Conservation (phyloP, 2,888 invertebrate species). For the Odiellus spinosus region DNA sequence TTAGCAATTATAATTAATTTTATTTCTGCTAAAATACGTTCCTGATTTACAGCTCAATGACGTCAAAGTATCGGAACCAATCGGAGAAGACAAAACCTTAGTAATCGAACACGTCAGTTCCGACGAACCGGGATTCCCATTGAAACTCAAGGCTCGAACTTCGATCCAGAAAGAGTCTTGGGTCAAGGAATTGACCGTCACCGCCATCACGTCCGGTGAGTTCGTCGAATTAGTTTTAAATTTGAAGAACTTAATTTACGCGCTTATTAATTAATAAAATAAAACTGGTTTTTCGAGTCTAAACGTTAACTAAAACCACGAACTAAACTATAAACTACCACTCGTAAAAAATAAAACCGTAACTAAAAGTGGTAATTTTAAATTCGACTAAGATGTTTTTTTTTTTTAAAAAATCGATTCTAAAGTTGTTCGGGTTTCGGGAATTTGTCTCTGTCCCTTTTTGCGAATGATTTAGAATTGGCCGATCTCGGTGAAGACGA, state of each 20-base stretch:
- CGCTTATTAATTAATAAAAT: no score
- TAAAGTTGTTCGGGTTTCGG: no score
- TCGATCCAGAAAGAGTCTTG: conserved; percentile 35
- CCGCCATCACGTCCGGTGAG: conserved; percentile 33
- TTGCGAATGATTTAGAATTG: no score
- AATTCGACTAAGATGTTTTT: neutral
- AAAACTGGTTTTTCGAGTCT: no score
- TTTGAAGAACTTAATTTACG: no score
- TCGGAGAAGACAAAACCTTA: conserved; percentile 4
- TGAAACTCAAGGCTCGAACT: conserved; percentile 48
- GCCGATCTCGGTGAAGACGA: conserved; percentile 17
- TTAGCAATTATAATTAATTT: no score
- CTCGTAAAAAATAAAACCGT: neutral
- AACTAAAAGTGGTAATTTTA: neutral
- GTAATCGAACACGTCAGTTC: conserved; percentile 10
- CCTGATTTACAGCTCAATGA: no score
- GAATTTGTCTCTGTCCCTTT: no score
- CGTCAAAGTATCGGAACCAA: no score
- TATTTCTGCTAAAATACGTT: no score
- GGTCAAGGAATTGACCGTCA: conserved; percentile 56
- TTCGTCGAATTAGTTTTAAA: neutral
- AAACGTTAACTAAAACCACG: neutral
- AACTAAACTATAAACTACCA: neutral
- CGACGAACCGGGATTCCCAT: conserved; percentile 9
- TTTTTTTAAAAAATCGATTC: no score